Conservation (phyloP, 1,140 invertebrate species). For the Achatina immaculata region DNA sequence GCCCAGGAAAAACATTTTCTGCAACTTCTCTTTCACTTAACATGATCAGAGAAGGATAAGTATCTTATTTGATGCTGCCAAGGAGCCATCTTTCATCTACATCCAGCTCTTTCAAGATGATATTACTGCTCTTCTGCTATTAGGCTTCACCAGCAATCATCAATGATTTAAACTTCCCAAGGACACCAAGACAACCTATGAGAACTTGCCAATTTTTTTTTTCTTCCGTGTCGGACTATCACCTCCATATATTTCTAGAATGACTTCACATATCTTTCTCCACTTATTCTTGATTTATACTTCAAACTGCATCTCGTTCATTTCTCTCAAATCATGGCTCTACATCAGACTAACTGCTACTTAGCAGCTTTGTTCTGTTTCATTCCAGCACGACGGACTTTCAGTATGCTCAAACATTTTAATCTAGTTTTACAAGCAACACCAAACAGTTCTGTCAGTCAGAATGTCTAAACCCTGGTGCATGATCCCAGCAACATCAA, state of each 20-base stretch:
- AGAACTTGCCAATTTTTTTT: background rate
- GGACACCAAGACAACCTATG: background rate
- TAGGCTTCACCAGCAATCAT: background rate
- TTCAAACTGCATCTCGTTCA: too few relatives aligned
- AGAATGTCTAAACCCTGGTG: too few relatives aligned
- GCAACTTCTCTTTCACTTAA: background rate
- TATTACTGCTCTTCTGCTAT: background rate
- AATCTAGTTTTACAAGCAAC: too few relatives aligned
- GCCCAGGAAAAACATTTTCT: background rate
- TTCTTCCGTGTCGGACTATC: background rate
- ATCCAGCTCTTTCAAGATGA: background rate
- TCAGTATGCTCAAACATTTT: too few relatives aligned
- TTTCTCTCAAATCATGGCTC: too few relatives aligned
- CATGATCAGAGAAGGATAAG: background rate
- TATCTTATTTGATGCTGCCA: background rate
- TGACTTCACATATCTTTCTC: too few relatives aligned
- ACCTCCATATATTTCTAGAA: background rate
- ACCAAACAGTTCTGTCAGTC: too few relatives aligned
- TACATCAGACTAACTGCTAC: too few relatives aligned
- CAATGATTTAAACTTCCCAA: background rate
- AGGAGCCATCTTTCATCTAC: background rate
- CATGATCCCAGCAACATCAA: too few relatives aligned
- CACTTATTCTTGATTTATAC: too few relatives aligned
- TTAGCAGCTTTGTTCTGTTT: too few relatives aligned
- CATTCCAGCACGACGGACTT: too few relatives aligned